Evolutionary conservation across 2,797 vertebrate species (phyloP), one percentile per base, ranked within the genome.

Genomic region (Simalia tracyae): DNA sequence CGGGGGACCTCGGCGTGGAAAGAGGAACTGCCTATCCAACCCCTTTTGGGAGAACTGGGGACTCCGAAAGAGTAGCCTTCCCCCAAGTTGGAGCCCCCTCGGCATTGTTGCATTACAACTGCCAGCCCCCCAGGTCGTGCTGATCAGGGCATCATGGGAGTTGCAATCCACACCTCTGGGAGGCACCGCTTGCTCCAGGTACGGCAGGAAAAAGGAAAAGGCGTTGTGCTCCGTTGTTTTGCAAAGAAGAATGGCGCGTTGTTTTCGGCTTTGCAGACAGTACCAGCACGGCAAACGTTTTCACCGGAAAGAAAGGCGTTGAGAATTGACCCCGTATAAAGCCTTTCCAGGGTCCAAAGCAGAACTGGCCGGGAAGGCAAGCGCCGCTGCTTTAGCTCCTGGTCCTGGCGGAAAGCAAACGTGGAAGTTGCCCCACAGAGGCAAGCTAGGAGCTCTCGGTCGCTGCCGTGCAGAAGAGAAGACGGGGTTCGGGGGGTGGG

Each of bases 191-290:
- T 15, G 66, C 66, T 2, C 0, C 2, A 17, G 68, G 31, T 36
- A 17, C 0, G 66, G n/a, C 66, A 7, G 68, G 6, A 3, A 36
- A 31, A 0, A 31, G n/a, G n/a, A 31, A n/a, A 36, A 72, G n/a
- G 66, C 15, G 50, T 15, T 2, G 5, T 19, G 31, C 14, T 68
- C 0, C 5, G n/a, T 5, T 12, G 0, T 14, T 68, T 36, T 36
- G 1, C 31, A 1, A 31, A 59, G 8, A 7, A 8, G 31, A 31
- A 3, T 1, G 15, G 31, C n/a, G n/a, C n/a, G 0, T 2, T n/a
- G 12, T 19, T 36, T 36, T 8, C 6, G 2, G 31, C 31, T 36
- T 72, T 8, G 68, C 15, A 1, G 5, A 54, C 5, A 17, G 15
- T 5, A 0, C 3, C 14, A 14, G 2, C 8, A 15, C 68, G 68